Evolutionary conservation across 1,140 invertebrate genomes (phyloP), one percentile per base, ranked within the genome.

Genomic region (Euglossa dilemma): DNA sequence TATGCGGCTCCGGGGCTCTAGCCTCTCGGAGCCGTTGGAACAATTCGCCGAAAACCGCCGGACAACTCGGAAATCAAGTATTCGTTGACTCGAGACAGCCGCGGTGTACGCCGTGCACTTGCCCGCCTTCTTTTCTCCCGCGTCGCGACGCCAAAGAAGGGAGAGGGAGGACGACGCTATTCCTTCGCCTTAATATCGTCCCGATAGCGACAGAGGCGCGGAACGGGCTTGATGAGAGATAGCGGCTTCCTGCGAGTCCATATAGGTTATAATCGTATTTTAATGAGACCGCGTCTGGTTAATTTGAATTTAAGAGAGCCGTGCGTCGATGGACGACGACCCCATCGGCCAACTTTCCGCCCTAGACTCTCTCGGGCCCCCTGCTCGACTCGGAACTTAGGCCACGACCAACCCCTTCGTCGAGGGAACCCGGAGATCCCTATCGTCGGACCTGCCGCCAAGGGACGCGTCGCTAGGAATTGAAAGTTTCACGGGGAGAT

Each of bases 261-360:
- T n/a, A 56, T 56, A 56, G 20, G 6, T 20, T 36, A 56, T 72
- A 56, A 72, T 56, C 43, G 52, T 56, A 72, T 72, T 43, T 72
- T 72, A 56, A 56, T n/a, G 47, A 52, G 69, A 12, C 47, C 11
- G 16, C 25, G 23, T 28, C n/a, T 47, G 67, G 16, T 73, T 73
- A 59, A 74, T 74, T 74, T 25, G 71, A 74, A 74, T 57, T 74
- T 45, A 28, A 57, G 54, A 57, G 52, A 20, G 25, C 43, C n/a
- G 52, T 43, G 7, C 25, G 52, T 59, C 36, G 16, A 20, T 28
- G 71, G 43, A 43, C 71, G 54, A 73, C 45, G 36, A 59, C 14
- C 23, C 43, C n/a, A 23, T 45, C 54, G 54, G 12, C 8, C 12
- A 57, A 59, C 23, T 47, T 73, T 73, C 56, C 70, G 16, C 2